Base-by-base conservation (phyloP, 2,888 invertebrate genomes). In the Harpalus rufipes region DNA sequence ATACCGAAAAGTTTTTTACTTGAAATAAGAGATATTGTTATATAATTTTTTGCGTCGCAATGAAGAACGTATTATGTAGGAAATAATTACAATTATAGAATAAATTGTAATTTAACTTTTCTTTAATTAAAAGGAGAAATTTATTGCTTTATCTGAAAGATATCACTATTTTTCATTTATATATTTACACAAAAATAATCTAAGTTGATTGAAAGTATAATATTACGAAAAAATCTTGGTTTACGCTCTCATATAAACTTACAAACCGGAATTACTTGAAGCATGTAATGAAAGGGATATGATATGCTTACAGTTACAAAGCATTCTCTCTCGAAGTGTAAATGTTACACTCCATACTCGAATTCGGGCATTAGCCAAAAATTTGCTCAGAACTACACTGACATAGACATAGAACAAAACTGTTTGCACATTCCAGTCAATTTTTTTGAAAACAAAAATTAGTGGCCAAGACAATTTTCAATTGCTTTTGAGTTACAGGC, bases 11-110 rank as follows among this genome's bases (percentile, higher is more conserved):
- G 16, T 6, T 14, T 41, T 72, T 63, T 68, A 41, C 12, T 41
- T 68, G 0, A 39, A 14, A 14, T n/a, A 68, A 68, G 39, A 65
- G 65, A 65, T 39, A 68, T n/a, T 68, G 7, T 39, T 12, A 14
- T 39, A 32, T 39, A 68, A 68, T 32, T 68, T 68, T 68, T 68
- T 68, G 68, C 68, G 68, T 68, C 68, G 41, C 41, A 68, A 3
- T 32, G n/a, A 65, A 0, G 18, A 68, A 32, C 14, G 14, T 68
- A 68, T 63, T 63, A 68, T 39, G 41, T 68, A 68, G 68, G 68
- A 68, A 68, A 68, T 39, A n/a, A n/a, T 68, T 68, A 25, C 12
- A 39, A 68, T 39, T 63, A 63, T 18, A 8, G 14, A 39, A 41
- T 14, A 68, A n/a, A n/a, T 63, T 68, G 25, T 39, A 12, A 39